Percentiles rank a stretch among this genome's conserved stretches.
Conservation (phyloP, 1,140 invertebrate species). For the Cheumatopsyche charites region DNA sequence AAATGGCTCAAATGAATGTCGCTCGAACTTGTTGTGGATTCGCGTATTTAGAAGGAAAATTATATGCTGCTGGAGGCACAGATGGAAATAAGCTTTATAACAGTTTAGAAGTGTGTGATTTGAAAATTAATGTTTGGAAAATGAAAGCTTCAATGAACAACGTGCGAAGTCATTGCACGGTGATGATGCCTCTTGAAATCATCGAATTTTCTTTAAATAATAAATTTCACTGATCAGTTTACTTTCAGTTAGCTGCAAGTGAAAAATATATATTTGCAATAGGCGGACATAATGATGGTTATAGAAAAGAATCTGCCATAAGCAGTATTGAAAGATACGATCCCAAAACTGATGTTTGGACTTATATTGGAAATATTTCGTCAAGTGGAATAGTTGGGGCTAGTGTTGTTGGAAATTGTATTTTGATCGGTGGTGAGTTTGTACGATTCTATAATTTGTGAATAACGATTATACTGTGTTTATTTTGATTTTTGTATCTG, state of each 20-base stretch:
- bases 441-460: no score
- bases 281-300: neutral
- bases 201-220: no score
- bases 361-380: neutral
- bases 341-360: neutral
- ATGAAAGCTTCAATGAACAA: neutral
- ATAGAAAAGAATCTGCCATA: neutral
- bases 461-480: no score
- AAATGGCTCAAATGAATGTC: neutral
- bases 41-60: neutral
- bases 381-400: neutral
- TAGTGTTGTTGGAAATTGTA: neutral
- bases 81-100: neutral
- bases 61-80: slow-evolving; percentile 4
- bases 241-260: neutral
- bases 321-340: neutral
- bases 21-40: neutral
- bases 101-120: neutral
- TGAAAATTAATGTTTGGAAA: neutral
- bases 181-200: no score
- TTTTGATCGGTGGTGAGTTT: neutral
- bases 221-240: neutral
- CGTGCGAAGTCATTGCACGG: neutral
- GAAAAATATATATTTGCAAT: neutral
- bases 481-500: neutral